phyloP scores from a whole-genome alignment of 2,113 vertebrate species.

The Phalacrocorax brasilianus region DNA sequence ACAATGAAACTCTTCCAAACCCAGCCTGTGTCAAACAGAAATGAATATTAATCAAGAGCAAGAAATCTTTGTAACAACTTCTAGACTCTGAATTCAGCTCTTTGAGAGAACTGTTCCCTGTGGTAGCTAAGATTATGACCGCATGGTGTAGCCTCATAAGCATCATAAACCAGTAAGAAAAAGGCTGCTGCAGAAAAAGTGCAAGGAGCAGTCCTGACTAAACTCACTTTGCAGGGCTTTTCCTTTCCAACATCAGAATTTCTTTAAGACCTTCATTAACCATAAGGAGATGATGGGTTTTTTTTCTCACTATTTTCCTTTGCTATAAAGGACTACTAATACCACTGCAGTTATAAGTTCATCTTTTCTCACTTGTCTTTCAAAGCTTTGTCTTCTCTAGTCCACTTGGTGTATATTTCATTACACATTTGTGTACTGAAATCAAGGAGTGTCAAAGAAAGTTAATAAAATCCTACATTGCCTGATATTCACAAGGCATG shows the following conservation, averaged over 20 bases:
- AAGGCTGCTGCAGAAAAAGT: neutral
- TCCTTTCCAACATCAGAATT: neutral
- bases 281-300: too few relatives aligned
- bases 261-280: neutral
- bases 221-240: neutral
- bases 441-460: neutral
- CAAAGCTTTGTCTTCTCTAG: neutral
- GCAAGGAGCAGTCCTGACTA: neutral
- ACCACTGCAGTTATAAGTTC: neutral
- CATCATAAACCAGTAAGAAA: neutral
- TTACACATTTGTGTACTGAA: neutral
- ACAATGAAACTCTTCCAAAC: neutral
- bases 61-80: neutral
- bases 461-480: neutral
- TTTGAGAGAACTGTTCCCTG: neutral
- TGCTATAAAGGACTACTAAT: neutral
- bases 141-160: neutral
- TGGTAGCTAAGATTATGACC: neutral
- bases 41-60: neutral
- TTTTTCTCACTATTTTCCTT: neutral
- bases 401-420: neutral
- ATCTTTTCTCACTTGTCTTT: neutral
- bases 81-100: neutral
- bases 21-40: neutral
- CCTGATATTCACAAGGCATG: neutral